Evolutionary conservation across 2,113 vertebrate species (phyloP).

Genomic region (Turnix velox): DNA sequence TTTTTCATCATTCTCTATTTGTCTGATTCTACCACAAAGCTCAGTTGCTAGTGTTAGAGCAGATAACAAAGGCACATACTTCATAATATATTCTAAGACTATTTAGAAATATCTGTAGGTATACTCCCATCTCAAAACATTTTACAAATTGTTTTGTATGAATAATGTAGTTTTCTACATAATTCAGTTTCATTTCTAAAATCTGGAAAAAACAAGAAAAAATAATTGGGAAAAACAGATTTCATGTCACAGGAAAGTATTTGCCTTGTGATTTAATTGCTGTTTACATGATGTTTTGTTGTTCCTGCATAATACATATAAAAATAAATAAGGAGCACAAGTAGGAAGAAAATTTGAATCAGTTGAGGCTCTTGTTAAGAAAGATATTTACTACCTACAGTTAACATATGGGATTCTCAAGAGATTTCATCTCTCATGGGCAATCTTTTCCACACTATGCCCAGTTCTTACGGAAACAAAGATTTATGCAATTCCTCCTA

Average conservation of each 20-base stretch:
- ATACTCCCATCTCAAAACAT: neutral
- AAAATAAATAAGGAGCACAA: neutral
- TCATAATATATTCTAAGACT: neutral
- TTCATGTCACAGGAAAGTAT: neutral
- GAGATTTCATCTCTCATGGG: neutral
- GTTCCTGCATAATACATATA: neutral
- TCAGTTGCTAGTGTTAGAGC: rapidly evolving
- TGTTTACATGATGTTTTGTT: neutral
- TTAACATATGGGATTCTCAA: neutral
- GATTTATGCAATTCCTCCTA: neutral
- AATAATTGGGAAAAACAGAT: rapidly evolving
- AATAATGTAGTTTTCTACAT: neutral
- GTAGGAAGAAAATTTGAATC: neutral
- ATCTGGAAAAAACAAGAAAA: neutral
- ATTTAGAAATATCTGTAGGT: neutral
- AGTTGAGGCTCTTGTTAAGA: neutral
- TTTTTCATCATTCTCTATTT: neutral
- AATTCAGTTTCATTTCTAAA: neutral
- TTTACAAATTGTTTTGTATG: neutral
- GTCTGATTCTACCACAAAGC: neutral
- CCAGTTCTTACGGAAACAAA: neutral
- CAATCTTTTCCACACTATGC: neutral
- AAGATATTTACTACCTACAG: neutral
- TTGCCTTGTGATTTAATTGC: neutral
- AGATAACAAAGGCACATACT: neutral